Evolutionary conservation across 2,797 vertebrate species (phyloP).

Genomic region (Phylloscopus collybita): DNA sequence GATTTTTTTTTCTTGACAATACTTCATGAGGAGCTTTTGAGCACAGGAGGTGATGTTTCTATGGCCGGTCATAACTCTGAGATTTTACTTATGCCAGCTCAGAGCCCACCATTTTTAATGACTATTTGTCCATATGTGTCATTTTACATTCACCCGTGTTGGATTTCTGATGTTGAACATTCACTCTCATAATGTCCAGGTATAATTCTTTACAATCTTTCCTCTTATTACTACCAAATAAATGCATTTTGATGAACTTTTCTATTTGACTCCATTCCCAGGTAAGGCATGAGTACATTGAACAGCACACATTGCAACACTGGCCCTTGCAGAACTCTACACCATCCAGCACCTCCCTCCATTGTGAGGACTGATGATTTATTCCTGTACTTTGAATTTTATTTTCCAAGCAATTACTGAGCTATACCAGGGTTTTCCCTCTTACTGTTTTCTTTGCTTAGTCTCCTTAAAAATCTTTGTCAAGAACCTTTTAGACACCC

Average conservation of each 20-base stretch:
- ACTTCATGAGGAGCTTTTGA: neutral
- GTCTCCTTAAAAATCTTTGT: conserved; percentile 20
- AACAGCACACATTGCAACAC: neutral
- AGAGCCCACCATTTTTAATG: neutral
- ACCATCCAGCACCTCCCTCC: neutral
- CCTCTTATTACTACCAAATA: neutral
- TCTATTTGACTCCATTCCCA: neutral
- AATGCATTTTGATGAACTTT: neutral
- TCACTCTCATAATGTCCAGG: neutral
- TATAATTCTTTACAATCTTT: neutral
- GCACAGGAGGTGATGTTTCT: neutral
- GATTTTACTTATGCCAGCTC: neutral
- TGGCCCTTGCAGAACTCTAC: neutral
- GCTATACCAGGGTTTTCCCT: neutral
- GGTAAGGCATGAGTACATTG: neutral
- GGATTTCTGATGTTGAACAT: neutral
- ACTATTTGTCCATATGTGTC: neutral
- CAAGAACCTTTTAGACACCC: neutral
- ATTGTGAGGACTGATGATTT: neutral
- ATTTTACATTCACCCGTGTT: neutral
- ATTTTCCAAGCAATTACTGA: conserved; percentile 5
- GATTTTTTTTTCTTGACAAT: neutral
- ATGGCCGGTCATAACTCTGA: neutral
- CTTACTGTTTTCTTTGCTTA: neutral
- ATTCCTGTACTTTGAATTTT: conserved; percentile 6